Evolutionary conservation across 2,888 invertebrate species (phyloP).

Genomic region (Troglohyphantes excavatus): DNA sequence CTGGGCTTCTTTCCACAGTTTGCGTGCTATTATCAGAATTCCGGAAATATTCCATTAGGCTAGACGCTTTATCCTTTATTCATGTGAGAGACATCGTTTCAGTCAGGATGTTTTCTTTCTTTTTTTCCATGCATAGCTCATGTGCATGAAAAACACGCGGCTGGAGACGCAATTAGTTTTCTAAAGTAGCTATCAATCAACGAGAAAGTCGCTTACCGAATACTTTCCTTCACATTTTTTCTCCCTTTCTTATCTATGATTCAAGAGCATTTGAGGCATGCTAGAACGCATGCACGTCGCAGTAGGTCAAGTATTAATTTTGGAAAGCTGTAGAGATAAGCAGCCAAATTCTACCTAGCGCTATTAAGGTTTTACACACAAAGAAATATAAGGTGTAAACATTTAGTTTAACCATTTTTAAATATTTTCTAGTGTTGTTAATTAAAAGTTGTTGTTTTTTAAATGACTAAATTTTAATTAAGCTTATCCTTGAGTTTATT

Average conservation of each 20-base stretch:
- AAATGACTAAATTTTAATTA: no score
- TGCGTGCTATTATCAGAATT: slow-evolving; percentile 26
- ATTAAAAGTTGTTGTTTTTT: no score
- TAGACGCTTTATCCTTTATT: slow-evolving; percentile 52
- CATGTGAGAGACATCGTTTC: slow-evolving; percentile 32
- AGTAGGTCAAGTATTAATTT: no score
- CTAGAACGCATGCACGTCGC: no score
- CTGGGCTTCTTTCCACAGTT: background rate
- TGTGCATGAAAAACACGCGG: slow-evolving; percentile 13
- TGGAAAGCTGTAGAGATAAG: no score
- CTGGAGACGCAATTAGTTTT: slow-evolving; percentile 15
- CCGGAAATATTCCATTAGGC: slow-evolving; percentile 37
- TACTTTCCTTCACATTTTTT: background rate
- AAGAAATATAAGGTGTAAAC: no score
- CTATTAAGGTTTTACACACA: no score
- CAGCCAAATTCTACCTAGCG: no score
- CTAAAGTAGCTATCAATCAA: slow-evolving; percentile 1
- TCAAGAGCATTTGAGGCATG: background rate
- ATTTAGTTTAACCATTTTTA: no score
- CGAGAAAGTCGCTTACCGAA: background rate
- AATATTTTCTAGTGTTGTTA: no score
- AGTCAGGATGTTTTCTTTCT: background rate
- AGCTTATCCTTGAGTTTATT: no score
- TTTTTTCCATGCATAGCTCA: background rate
- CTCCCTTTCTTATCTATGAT: background rate